Evolutionary conservation across 1,140 invertebrate species (phyloP), one percentile per base, ranked within the genome.

Genomic region (Drosophila funebris): DNA sequence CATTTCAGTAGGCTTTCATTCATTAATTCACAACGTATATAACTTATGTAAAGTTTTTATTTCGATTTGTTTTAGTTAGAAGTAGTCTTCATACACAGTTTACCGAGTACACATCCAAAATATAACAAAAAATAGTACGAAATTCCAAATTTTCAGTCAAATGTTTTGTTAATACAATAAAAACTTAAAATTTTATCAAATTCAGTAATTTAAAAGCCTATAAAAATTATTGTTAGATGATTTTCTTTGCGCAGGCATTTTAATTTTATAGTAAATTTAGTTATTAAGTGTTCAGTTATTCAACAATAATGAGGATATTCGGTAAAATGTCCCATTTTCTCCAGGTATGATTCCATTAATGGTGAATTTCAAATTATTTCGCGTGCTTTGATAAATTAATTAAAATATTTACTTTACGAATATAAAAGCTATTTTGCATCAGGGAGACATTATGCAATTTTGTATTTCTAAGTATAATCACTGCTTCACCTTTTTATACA

Each of bases 261-360:
- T 44, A 22, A 11, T 22, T 44, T n/a, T n/a, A n/a, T n/a, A n/a
- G n/a, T n/a, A n/a, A n/a, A 4, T 13, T 1, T 46, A 46, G 14
- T 27, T 13, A 6, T 44, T 11, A 18, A 4, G 8, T 46, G 44
- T 27, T 24, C 8, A 20, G 16, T 20, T 46, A 46, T 20, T 22
- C 16, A 46, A 22, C 27, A 7, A 27, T 46, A 39, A 88, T 85
- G 83, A 48, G 78, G 7, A 43, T 85, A 14, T 69, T 77, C 57
- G 71, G 73, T 5, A 79, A 81, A 72, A 41, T 79, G 14, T 29
- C 64, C 5, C 71, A 71, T 8, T 53, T 63, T 20, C 27, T 76
- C 4, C 66, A 80, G 18, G 76, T 80, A 18, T 73, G 66, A 44
- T 46, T n/a, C n/a, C n/a, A n/a, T n/a, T n/a, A n/a, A n/a, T n/a